phyloP scores from a whole-genome alignment of 1,140 invertebrate genomes.

The Anoplophora glabripennis region DNA sequence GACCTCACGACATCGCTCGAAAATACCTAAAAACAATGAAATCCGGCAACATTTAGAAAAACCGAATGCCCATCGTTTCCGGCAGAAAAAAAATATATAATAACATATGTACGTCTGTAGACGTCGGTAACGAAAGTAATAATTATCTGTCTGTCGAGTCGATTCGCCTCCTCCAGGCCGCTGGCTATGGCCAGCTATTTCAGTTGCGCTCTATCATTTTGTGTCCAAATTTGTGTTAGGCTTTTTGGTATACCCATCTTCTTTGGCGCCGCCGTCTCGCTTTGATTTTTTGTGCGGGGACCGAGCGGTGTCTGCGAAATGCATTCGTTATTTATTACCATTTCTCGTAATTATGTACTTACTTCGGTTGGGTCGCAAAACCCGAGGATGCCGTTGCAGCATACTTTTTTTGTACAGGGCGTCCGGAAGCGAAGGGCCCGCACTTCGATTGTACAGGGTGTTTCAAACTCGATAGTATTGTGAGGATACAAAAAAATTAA shows the following conservation, averaged over 20 bases:
- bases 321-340: background rate
- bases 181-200: conserved; percentile 25
- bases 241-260: conserved; percentile 13
- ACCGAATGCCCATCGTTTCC: conserved; percentile 34
- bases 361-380: too few relatives aligned
- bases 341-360: too few relatives aligned
- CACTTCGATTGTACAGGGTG: too few relatives aligned
- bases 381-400: too few relatives aligned
- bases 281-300: conserved; percentile 4
- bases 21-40: conserved; percentile 28
- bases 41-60: conserved; percentile 31
- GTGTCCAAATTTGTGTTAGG: conserved; percentile 19
- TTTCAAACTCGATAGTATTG: too few relatives aligned
- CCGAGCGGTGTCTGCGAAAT: background rate
- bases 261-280: conserved; percentile 22
- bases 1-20: background rate
- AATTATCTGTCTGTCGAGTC: conserved; percentile 42
- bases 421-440: too few relatives aligned
- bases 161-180: conserved; percentile 23
- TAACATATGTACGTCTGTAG: conserved; percentile 35
- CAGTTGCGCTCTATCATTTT: conserved; percentile 37
- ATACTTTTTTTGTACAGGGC: too few relatives aligned
- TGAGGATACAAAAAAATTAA: too few relatives aligned
- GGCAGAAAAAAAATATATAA: conserved; percentile 45
- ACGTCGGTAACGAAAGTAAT: conserved; percentile 37